phyloP scores from a whole-genome alignment of 2,888 invertebrate species.

The Antheraea yamamai region DNA sequence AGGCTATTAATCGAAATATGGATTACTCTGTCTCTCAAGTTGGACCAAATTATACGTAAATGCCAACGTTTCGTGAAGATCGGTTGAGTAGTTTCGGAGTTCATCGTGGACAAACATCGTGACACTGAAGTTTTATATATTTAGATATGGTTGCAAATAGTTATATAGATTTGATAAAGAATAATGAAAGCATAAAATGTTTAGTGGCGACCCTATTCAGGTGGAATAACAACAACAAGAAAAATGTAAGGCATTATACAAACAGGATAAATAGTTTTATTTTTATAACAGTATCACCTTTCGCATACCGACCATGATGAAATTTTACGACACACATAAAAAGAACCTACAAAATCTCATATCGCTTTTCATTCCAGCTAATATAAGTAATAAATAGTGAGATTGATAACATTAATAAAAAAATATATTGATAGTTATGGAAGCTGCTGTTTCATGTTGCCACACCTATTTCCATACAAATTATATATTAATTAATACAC shows the following conservation, averaged over 20 bases:
- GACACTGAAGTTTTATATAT: too few relatives aligned
- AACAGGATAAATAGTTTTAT: background rate
- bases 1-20: too few relatives aligned
- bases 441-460: conserved; percentile 9
- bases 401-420: conserved; percentile 10
- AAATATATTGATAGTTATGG: background rate
- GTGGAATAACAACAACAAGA: background rate
- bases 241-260: background rate
- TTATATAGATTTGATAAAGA: background rate
- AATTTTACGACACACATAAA: background rate
- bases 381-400: background rate
- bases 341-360: background rate
- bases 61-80: too few relatives aligned
- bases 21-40: too few relatives aligned
- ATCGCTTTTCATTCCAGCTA: background rate
- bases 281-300: background rate
- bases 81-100: too few relatives aligned
- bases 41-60: too few relatives aligned
- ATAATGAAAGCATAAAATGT: background rate
- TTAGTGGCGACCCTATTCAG: background rate
- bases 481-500: conserved; percentile 44
- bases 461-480: conserved; percentile 43
- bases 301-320: background rate
- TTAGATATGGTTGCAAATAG: too few relatives aligned
- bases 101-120: too few relatives aligned